Evolutionary conservation across 2,113 vertebrate species (phyloP).

Genomic region (Pseudorasbora parva): DNA sequence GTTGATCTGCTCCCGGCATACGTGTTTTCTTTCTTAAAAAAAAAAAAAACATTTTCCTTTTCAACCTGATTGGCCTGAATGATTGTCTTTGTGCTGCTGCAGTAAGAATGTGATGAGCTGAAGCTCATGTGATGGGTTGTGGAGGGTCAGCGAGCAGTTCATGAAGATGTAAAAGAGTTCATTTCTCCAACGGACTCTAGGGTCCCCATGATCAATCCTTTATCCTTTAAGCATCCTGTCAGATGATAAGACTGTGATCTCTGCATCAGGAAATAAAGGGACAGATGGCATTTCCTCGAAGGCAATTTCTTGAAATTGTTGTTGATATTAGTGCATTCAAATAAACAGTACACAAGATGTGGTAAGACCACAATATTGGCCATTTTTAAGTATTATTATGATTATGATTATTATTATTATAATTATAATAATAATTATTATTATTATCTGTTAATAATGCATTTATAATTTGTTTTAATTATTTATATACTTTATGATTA

Average conservation of each 20-base stretch:
- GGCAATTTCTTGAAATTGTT: neutral
- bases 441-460: too few relatives aligned
- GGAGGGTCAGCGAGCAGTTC: constrained; percentile 4
- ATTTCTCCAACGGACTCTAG: neutral
- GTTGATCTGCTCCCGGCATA: neutral
- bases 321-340: neutral
- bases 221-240: neutral
- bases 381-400: neutral
- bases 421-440: too few relatives aligned
- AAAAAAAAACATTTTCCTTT: neutral
- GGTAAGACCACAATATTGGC: neutral
- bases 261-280: neutral
- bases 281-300: neutral
- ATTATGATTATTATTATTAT: neutral
- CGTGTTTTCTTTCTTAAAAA: neutral
- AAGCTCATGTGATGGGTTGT: constrained; percentile 45
- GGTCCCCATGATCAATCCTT: neutral
- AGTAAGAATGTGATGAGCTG: constrained; percentile 28
- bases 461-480: too few relatives aligned
- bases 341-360: neutral
- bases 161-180: neutral
- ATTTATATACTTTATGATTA: too few relatives aligned
- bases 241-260: constrained; percentile 1
- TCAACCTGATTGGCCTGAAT: constrained; percentile 29
- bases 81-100: constrained; percentile 38